These are phyloP conservation scores for Sebastes vulpes DNA, from an alignment of 2,797 vertebrate species.

Conservation along the genomic window DNA sequence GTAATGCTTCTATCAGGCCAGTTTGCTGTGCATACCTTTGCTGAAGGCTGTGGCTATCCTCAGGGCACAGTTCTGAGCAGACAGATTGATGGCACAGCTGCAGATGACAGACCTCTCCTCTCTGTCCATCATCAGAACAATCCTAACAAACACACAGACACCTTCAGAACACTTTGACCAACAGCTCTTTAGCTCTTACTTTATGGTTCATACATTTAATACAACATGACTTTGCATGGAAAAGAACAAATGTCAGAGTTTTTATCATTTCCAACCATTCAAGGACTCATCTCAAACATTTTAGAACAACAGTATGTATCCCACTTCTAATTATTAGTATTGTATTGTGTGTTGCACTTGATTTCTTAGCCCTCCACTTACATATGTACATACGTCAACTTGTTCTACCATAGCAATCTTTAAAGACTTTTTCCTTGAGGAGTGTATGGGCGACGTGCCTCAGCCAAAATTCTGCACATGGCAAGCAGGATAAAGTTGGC, in stretches of 20 bases:
- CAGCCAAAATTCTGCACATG: not conserved
- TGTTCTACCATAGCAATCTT: not conserved
- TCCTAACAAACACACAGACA: slow-evolving; percentile 75
- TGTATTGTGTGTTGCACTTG: not conserved
- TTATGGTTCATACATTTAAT: not conserved
- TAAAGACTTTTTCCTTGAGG: not conserved
- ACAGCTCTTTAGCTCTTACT: not conserved
- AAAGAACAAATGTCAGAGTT: not conserved
- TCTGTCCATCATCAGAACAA: slow-evolving; percentile 91
- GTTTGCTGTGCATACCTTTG: slow-evolving; percentile 86
- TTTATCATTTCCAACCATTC: not conserved
- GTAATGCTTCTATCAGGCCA: not conserved
- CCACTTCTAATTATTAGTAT: not conserved
- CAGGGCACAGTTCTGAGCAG: slow-evolving; percentile 87
- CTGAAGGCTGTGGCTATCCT: slow-evolving; percentile 92
- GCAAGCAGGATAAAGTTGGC: no score
- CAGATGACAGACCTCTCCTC: slow-evolving; percentile 88
- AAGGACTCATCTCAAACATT: not conserved
- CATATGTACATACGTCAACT: not conserved
- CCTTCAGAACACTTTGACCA: not conserved
- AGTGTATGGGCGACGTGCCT: not conserved
- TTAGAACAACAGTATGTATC: not conserved
- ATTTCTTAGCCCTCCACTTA: not conserved
- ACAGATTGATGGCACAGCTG: slow-evolving; percentile 80
- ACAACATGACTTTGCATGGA: not conserved